Evolutionary conservation across 2,113 vertebrate genomes (phyloP).

Genomic region (Sinocyclocheilus maitianheensis): DNA sequence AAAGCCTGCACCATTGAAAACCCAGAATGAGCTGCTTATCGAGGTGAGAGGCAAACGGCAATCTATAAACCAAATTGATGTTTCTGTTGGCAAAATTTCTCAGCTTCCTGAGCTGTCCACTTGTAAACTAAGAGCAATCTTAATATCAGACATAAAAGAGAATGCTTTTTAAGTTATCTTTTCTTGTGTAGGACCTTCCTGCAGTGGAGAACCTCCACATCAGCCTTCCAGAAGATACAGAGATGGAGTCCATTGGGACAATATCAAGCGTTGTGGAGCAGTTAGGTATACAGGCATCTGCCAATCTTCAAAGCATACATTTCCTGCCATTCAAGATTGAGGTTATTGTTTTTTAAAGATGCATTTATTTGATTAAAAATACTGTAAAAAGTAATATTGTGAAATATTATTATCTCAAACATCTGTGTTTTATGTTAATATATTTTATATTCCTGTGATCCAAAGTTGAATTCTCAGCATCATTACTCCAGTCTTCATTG

Average conservation of each 20-base stretch:
- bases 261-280: conserved; percentile 55
- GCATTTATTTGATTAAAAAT: neutral
- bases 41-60: conserved; percentile 28
- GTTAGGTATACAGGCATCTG: conserved; percentile 38
- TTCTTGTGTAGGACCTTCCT: conserved; percentile 52
- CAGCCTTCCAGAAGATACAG: conserved; percentile 41
- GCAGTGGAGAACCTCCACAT: conserved; percentile 52
- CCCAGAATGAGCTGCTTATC: conserved; percentile 53
- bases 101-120: neutral
- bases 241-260: conserved; percentile 43
- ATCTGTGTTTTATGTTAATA: neutral
- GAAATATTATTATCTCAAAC: neutral
- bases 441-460: neutral
- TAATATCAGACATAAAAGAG: neutral
- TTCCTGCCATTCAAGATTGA: neutral
- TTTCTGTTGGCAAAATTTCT: neutral
- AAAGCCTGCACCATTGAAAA: conserved; percentile 23
- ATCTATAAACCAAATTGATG: neutral
- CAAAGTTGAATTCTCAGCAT: neutral
- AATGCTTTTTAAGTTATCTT: neutral
- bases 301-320: neutral
- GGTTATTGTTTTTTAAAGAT: neutral
- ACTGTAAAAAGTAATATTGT: neutral
- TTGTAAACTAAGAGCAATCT: neutral
- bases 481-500: neutral